Percentiles rank a stretch among this genome's conserved stretches.
Evolutionary conservation across 2,888 invertebrate genomes (phyloP).

Genomic region (Falcaria lacertinaria): DNA sequence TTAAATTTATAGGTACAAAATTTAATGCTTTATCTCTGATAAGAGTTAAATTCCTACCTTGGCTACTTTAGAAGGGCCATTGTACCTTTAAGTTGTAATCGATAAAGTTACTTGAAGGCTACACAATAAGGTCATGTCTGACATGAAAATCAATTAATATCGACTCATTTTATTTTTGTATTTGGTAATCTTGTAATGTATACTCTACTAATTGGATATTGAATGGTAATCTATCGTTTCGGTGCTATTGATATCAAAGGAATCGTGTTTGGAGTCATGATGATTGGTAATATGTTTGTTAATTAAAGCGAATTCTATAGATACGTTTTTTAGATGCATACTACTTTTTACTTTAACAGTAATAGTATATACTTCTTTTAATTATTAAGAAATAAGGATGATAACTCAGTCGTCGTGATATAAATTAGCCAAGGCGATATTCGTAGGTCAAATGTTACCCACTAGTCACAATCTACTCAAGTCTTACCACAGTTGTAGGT

Average conservation of each 20-base stretch:
- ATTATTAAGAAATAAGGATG: no score
- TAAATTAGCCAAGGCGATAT: no score
- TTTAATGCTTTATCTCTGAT: not conserved
- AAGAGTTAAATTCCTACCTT: constrained; percentile 23
- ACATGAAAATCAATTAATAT: constrained; percentile 10
- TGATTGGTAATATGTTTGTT: not conserved
- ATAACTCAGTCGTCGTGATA: no score
- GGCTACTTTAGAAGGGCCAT: constrained; percentile 48
- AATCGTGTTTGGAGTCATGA: not conserved
- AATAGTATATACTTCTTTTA: not conserved
- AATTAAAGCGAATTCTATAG: not conserved
- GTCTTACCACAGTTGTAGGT: no score
- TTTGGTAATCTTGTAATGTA: constrained; percentile 5
- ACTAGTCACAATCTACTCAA: no score
- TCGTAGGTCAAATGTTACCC: no score
- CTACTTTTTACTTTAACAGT: no score
- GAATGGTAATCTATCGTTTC: not conserved
- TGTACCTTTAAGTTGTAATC: constrained; percentile 1
- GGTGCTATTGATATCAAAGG: constrained; percentile 1
- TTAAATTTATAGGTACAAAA: not conserved
- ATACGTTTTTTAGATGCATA: not conserved
- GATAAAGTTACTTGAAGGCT: not conserved
- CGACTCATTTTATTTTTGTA: constrained; percentile 1
- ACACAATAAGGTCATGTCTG: constrained; percentile 12
- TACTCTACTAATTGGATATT: constrained; percentile 1